Evolutionary conservation across 2,888 invertebrate species (phyloP).

Genomic region (Chalcosyrphus nemorum): DNA sequence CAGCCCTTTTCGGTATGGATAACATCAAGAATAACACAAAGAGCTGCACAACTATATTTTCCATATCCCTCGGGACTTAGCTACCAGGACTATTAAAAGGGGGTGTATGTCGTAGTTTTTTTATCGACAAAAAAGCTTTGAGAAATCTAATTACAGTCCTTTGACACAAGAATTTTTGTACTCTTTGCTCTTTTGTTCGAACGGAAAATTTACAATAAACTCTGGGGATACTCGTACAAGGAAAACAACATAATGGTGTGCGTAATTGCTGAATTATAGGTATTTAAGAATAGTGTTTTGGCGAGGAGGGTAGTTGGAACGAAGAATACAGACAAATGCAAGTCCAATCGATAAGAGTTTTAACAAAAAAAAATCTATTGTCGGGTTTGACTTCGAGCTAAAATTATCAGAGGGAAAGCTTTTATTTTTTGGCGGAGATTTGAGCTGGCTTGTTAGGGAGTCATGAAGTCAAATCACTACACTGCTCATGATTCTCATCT

Average conservation of each 20-base stretch:
- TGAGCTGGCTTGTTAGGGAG: too few relatives aligned
- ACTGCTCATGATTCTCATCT: too few relatives aligned
- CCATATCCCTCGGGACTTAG: conserved; percentile 21
- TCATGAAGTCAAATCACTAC: too few relatives aligned
- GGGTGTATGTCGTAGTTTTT: conserved; percentile 15
- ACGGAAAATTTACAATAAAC: neutral
- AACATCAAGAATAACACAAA: conserved; percentile 7
- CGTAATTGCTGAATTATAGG: neutral
- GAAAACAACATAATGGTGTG: too few relatives aligned
- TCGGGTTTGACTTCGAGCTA: too few relatives aligned
- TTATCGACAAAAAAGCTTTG: neutral
- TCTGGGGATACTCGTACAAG: too few relatives aligned
- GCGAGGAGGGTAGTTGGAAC: neutral
- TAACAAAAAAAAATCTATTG: too few relatives aligned
- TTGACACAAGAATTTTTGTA: neutral
- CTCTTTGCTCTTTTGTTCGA: neutral
- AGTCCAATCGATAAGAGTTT: too few relatives aligned
- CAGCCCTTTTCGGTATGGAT: neutral
- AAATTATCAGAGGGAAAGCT: too few relatives aligned
- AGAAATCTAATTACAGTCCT: conserved; percentile 13
- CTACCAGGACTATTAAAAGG: neutral
- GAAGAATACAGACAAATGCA: too few relatives aligned
- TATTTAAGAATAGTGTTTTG: neutral
- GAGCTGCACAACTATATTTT: neutral
- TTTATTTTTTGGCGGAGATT: too few relatives aligned